Evolutionary conservation across 2,797 vertebrate genomes (phyloP).

Genomic region (Aplochiton taeniatus): DNA sequence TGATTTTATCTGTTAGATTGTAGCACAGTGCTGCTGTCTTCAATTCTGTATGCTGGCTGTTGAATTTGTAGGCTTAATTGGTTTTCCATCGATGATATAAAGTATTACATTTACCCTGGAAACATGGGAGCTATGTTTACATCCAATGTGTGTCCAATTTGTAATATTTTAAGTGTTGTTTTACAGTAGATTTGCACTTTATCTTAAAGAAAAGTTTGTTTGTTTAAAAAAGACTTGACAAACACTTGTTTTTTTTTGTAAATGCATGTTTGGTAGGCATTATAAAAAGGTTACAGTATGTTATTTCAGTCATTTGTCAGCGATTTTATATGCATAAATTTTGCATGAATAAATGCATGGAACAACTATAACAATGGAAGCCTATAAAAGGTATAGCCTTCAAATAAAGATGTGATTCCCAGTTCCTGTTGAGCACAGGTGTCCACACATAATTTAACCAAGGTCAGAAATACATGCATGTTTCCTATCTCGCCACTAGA

Average conservation of each 20-base stretch:
- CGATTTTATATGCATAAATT: conserved; percentile 58
- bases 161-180: conserved; percentile 27
- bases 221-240: conserved; percentile 19
- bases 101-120: conserved; percentile 43
- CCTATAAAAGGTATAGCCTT: no score
- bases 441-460: not conserved
- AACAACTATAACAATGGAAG: conserved; percentile 11
- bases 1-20: conserved; percentile 48
- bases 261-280: conserved; percentile 35
- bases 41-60: conserved; percentile 26
- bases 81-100: not conserved
- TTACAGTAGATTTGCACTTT: conserved; percentile 32
- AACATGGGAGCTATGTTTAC: conserved; percentile 46
- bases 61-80: not conserved
- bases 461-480: conserved; percentile 1
- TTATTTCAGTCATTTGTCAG: conserved; percentile 34
- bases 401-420: no score
- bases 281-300: conserved; percentile 27
- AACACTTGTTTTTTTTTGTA: conserved; percentile 32
- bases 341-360: conserved; percentile 76
- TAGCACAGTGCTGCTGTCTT: conserved; percentile 51
- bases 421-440: not conserved
- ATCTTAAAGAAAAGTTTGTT: conserved; percentile 21
- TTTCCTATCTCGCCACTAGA: conserved; percentile 44
- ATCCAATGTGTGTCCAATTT: conserved; percentile 20